Evolutionary conservation across 2,113 vertebrate genomes (phyloP).

Genomic region (Lipophrys pholis): DNA sequence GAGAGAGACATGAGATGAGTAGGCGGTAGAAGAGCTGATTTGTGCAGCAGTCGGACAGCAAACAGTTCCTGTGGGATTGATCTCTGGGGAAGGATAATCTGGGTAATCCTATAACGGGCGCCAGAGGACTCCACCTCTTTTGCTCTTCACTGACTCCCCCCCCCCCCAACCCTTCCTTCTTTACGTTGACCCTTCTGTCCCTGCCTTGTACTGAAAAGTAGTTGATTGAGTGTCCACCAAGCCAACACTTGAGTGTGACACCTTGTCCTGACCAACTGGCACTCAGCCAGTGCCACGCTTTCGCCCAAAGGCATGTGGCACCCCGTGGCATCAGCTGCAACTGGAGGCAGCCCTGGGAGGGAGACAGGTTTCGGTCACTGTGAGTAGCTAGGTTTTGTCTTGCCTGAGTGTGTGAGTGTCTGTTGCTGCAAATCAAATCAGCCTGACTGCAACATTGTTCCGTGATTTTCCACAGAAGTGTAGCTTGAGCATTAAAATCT

Average conservation of each 20-base stretch:
- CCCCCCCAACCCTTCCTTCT: constrained; percentile 14
- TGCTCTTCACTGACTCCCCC: constrained; percentile 26
- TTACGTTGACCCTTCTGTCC: constrained; percentile 28
- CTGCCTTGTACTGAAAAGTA: constrained; percentile 41
- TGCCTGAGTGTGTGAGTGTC: constrained; percentile 7
- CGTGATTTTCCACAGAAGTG: constrained; percentile 25
- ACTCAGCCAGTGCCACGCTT: constrained; percentile 32
- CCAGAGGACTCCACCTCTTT: constrained; percentile 72
- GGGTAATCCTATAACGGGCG: constrained; percentile 81
- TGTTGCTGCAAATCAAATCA: constrained; percentile 12
- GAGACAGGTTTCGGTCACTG: constrained; percentile 73
- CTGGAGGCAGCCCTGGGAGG: constrained; percentile 55
- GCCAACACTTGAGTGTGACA: constrained; percentile 20
- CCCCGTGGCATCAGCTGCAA: constrained; percentile 61
- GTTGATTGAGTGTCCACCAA: constrained; percentile 19
- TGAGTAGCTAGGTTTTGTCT: constrained; percentile 64
- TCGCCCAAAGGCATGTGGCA: constrained; percentile 74
- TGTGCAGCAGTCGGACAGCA: constrained; percentile 68
- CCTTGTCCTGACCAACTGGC: constrained; percentile 37
- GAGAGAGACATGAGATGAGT: constrained; percentile 53
- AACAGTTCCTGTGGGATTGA: constrained; percentile 80
- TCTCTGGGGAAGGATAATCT: constrained; percentile 81
- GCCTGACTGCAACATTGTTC: background rate
- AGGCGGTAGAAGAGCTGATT: constrained; percentile 64
- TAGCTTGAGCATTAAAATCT: constrained; percentile 16